Conservation (phyloP, 2,797 vertebrate species). For the Notolepis coatsorum region DNA sequence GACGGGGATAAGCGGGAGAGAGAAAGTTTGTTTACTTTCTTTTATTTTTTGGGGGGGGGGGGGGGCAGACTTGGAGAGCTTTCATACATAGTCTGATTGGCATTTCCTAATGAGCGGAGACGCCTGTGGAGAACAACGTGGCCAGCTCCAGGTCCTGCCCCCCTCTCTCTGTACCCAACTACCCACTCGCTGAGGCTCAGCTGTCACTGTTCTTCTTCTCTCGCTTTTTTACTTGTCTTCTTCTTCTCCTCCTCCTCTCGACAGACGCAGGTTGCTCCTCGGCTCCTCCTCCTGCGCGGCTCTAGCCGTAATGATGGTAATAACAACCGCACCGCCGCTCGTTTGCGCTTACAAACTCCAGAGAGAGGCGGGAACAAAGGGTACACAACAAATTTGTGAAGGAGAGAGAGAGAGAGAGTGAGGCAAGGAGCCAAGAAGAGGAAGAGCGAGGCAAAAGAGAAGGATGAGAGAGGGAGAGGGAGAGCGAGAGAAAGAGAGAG, state of each 20-base stretch:
- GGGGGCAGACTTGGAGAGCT: conserved; percentile 60
- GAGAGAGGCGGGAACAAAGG: conserved; percentile 66
- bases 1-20: conserved; percentile 63
- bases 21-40: conserved; percentile 48
- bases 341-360: conserved; percentile 68
- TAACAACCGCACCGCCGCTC: conserved; percentile 69
- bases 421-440: conserved; percentile 11
- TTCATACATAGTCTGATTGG: conserved; percentile 74
- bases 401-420: background rate
- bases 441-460: background rate
- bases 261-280: conserved; percentile 52
- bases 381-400: conserved; percentile 44
- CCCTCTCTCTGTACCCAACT: conserved; percentile 68
- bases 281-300: conserved; percentile 53
- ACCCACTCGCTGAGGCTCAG: conserved; percentile 76
- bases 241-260: conserved; percentile 26
- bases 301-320: conserved; percentile 67
- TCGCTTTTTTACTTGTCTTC: conserved; percentile 34
- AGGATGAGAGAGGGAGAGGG: conserved; percentile 7
- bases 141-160: conserved; percentile 78
- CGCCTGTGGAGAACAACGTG: conserved; percentile 67
- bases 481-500: background rate
- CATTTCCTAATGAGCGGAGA: conserved; percentile 78
- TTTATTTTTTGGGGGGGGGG: conserved; percentile 43
- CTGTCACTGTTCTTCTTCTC: conserved; percentile 72